Base-by-base conservation (phyloP, 2,113 vertebrate genomes). In the Mystacornis crossleyi region DNA sequence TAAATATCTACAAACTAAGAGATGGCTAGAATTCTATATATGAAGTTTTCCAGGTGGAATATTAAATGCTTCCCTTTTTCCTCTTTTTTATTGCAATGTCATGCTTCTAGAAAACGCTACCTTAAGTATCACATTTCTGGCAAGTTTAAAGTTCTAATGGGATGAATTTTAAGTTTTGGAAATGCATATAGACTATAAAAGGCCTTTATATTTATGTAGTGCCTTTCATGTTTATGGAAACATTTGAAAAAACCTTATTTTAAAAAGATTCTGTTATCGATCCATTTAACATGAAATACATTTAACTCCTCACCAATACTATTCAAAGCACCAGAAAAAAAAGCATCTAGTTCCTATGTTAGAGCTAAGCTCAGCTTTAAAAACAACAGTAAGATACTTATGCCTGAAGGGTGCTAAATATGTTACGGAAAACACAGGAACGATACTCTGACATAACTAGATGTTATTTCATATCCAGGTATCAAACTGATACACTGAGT, bases 171-270 rank as follows among this genome's bases (percentile, higher is more conserved):
- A 62, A 81, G 24, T 23, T 70, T 28, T 29, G 78, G 51, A 87
- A 81, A 77, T 2, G 0, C 26, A 69, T 0, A 1, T 0, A 36
- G 26, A 42, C 14, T 61, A 69, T 8, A 65, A 65, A 57, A 77
- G 10, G 12, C 14, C 64, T 60, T 84, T 54, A 38, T 21, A 58
- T 70, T 94, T 74, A 89, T 13, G 3, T 11, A 73, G 12, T 45
- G 48, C 10, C 5, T 78, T 73, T 55, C 16, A 40, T 1, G 5
- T 20, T 79, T 25, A 67, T 2, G 7, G 47, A 67, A 66, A 53
- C 1, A 1, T 64, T 81, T 47, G 47, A 79, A 13, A 71, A 91
- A 48, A 34, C 2, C 14, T 54, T 31, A 42, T 38, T 89, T 74
- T 78, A 3, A 83, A 65, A 57, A 72, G 6, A 29, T 40, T 50